These are phyloP conservation scores for Bombycilla garrulus DNA, from an alignment of 2,113 vertebrate species.

Conservation along the genomic window DNA sequence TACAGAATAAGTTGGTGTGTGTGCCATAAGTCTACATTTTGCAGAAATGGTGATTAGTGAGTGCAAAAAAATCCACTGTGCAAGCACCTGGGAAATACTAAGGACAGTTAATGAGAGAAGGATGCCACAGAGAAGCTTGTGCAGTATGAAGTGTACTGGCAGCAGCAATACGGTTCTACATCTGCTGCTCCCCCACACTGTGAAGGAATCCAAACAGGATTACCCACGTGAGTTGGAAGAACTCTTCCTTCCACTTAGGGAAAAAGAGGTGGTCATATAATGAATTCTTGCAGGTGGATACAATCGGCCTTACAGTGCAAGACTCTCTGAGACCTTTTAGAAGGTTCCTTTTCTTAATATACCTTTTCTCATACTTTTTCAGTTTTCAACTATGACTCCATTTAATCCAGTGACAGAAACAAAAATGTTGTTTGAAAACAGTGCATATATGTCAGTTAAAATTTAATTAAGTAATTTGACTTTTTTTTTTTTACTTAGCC, in stretches of 20 bases:
- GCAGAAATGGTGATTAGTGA: neutral
- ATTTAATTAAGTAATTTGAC: neutral
- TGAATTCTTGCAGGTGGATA: neutral
- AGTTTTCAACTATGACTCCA: neutral
- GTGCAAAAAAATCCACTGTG: neutral
- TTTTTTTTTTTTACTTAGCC: neutral
- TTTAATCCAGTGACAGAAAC: neutral
- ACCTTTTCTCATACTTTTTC: neutral
- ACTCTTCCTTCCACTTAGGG: neutral
- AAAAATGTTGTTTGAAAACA: neutral
- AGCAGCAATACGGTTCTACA: neutral
- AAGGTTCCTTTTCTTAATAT: neutral
- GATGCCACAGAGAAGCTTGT: neutral
- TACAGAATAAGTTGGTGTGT: neutral
- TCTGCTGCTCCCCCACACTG: neutral
- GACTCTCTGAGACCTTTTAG: neutral
- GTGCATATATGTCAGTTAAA: neutral
- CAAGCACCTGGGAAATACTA: neutral
- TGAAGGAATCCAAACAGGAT: neutral
- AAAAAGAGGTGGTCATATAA: neutral
- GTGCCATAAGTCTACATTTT: rapidly evolving
- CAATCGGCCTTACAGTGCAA: rapidly evolving
- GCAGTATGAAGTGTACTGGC: neutral
- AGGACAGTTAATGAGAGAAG: neutral
- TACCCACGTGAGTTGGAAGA: neutral